phyloP scores from a whole-genome alignment of 1,140 invertebrate species.

The Diorhabda sublineata region DNA sequence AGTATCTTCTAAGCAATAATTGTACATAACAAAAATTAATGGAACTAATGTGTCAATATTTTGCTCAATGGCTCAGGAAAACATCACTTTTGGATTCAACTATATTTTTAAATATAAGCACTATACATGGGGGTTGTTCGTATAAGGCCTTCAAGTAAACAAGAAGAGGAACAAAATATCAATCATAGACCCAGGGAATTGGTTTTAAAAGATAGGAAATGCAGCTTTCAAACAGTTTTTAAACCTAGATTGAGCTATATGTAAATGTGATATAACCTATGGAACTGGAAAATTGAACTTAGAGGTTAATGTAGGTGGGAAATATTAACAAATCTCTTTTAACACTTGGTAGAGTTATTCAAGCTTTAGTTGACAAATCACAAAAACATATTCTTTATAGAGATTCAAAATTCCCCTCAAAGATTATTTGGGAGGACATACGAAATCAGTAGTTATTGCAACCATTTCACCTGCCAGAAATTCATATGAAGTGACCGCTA shows the following conservation, averaged over 20 bases:
- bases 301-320: slow-evolving; percentile 83
- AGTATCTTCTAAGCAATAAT: too few relatives aligned
- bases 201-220: slow-evolving; percentile 71
- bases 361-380: slow-evolving; percentile 79
- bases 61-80: too few relatives aligned
- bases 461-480: slow-evolving; percentile 86
- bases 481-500: slow-evolving; percentile 91
- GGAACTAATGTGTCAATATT: too few relatives aligned
- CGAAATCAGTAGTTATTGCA: slow-evolving; percentile 77
- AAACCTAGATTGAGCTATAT: slow-evolving; percentile 79
- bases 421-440: slow-evolving; percentile 98
- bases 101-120: too few relatives aligned
- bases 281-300: slow-evolving; percentile 92
- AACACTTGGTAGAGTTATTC: slow-evolving; percentile 95
- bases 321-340: slow-evolving; percentile 81
- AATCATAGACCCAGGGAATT: slow-evolving; percentile 66
- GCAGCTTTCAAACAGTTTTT: slow-evolving; percentile 87
- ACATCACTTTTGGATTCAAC: too few relatives aligned
- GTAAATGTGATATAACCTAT: slow-evolving; percentile 81
- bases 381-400: slow-evolving; percentile 45
- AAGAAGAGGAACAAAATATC: slow-evolving; percentile 65
- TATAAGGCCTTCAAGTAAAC: slow-evolving; percentile 70
- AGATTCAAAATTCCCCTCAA: slow-evolving; percentile 92
- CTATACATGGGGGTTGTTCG: too few relatives aligned
- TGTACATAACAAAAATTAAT: too few relatives aligned